A percentile compares a stretch with the other conserved stretches of the same genome.
Evolutionary conservation across 1,140 invertebrate genomes (phyloP).

Genomic region (Radopholus similis): DNA sequence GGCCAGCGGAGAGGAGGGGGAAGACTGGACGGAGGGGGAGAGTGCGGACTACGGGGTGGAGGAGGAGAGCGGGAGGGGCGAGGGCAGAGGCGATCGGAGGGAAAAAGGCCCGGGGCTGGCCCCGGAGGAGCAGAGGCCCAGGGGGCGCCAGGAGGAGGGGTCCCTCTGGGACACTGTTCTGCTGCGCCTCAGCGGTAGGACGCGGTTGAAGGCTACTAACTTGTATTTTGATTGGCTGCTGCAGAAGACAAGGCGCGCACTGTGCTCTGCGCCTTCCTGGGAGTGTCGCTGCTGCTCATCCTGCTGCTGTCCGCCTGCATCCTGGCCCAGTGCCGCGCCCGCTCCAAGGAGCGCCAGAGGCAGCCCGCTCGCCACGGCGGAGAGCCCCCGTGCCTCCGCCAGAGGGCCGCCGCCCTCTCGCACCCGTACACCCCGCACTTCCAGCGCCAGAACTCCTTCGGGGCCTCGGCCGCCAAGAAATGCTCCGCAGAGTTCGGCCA

Average conservation of each 20-base stretch:
- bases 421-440: not conserved
- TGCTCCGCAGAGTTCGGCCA: not conserved
- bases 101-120: not conserved
- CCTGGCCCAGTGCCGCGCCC: conserved; percentile 38
- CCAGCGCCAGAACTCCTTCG: not conserved
- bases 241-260: not conserved
- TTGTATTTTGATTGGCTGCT: not conserved
- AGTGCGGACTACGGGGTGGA: conserved; percentile 15
- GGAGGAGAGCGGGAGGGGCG: not conserved
- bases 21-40: not conserved
- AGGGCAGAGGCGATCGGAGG: not conserved
- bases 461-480: not conserved
- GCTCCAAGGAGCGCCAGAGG: conserved; percentile 7
- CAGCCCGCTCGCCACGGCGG: too few relatives aligned
- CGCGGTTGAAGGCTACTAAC: not conserved
- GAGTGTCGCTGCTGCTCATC: conserved; percentile 34
- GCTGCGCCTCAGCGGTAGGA: not conserved
- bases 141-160: not conserved
- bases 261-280: not conserved
- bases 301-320: conserved; percentile 28
- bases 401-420: not conserved
- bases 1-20: not conserved
- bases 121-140: not conserved
- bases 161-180: not conserved
- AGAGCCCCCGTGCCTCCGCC: too few relatives aligned